phyloP scores from a whole-genome alignment of 2,888 invertebrate species.

The Labia minor region DNA sequence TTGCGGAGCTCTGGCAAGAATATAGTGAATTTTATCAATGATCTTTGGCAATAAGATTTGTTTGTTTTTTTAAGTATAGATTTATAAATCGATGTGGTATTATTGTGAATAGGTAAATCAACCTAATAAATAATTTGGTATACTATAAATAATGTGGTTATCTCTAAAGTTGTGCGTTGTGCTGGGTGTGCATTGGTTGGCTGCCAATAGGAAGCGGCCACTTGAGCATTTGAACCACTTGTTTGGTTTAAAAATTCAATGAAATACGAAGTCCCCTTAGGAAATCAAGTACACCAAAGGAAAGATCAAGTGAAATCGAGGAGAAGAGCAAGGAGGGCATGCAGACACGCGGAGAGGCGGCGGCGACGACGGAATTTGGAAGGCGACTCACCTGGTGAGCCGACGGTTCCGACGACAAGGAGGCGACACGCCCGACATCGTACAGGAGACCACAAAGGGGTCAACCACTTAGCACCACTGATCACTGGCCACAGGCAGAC shows the following conservation, averaged over 20 bases:
- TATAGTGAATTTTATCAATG: no score
- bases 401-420: background rate
- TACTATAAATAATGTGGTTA: no score
- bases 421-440: background rate
- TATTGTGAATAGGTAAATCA: no score
- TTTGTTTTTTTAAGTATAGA: no score
- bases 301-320: background rate
- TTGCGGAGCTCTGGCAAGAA: background rate
- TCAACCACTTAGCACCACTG: slow-evolving; percentile 5
- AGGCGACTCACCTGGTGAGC: slow-evolving; percentile 8
- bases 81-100: no score
- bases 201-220: background rate
- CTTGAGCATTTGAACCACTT: slow-evolving; percentile 1
- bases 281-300: background rate
- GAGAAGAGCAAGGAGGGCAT: background rate
- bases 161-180: no score
- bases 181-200: no score
- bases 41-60: no score
- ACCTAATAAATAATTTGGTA: no score
- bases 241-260: background rate
- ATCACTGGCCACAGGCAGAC: background rate
- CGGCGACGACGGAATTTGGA: background rate
- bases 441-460: background rate
- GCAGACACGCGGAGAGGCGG: background rate
- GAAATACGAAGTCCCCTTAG: background rate